Conservation (phyloP, 2,888 invertebrate genomes). For the Troglohyphantes excavatus region DNA sequence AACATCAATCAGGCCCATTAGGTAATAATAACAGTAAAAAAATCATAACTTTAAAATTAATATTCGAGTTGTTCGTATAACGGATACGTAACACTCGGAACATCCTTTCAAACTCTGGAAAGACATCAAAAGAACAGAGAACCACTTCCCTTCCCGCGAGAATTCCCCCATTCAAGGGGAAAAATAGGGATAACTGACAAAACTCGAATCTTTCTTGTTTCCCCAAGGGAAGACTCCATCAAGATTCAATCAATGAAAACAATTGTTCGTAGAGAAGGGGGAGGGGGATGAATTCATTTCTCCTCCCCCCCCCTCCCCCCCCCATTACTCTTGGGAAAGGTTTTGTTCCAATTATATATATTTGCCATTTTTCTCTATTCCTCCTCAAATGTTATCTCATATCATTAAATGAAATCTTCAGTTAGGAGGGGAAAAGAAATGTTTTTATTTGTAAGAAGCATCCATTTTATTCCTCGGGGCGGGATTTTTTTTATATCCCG, state of each 20-base stretch:
- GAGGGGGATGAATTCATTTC: constrained; percentile 10
- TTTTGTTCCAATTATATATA: constrained; percentile 44
- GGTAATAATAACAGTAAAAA: no score
- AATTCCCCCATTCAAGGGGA: background rate
- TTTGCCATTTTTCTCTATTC: constrained; percentile 23
- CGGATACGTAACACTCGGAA: background rate
- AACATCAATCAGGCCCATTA: no score
- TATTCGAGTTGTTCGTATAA: no score
- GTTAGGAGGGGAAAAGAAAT: background rate
- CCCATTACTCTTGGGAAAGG: background rate
- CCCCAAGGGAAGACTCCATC: background rate
- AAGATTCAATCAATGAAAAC: constrained; percentile 47
- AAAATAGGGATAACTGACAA: constrained; percentile 23
- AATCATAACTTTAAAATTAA: no score
- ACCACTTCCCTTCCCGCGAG: background rate
- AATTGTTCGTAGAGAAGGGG: constrained; percentile 22
- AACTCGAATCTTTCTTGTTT: background rate
- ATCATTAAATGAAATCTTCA: background rate
- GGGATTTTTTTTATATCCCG: background rate
- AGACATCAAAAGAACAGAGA: background rate
- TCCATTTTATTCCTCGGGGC: constrained; percentile 17
- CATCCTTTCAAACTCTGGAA: no score
- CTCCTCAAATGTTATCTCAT: background rate
- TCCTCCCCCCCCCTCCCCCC: background rate
- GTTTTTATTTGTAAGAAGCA: constrained; percentile 10